Percentiles rank a stretch among this genome's conserved stretches.
These are phyloP conservation scores for Copidosoma floridanum DNA, from an alignment of 1,140 invertebrate species.

Conservation along the genomic window DNA sequence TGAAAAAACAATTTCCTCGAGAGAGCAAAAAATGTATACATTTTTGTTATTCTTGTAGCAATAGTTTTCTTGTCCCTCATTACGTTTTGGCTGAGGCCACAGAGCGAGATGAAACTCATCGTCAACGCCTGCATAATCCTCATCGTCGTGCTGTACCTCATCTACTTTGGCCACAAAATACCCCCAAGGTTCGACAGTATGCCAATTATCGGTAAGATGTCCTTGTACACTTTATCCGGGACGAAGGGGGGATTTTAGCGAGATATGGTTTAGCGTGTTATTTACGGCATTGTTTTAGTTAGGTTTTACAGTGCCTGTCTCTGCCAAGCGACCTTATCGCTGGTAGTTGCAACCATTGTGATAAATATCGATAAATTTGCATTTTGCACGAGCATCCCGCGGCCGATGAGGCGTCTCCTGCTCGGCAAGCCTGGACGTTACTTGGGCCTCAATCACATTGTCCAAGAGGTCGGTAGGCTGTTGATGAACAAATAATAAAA, in stretches of 20 bases:
- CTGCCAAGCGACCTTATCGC: conserved; percentile 61
- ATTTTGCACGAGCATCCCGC: conserved; percentile 58
- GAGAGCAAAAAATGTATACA: background rate
- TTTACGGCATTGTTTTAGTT: conserved; percentile 53
- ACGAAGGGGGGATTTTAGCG: background rate
- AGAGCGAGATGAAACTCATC: conserved; percentile 65
- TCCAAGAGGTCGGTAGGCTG: conserved; percentile 35
- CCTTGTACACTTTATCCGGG: too few species aligned
- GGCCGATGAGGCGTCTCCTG: conserved; percentile 58
- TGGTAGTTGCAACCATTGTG: conserved; percentile 64
- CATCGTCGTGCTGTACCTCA: conserved; percentile 62
- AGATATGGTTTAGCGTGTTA: too few species aligned
- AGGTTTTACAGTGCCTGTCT: conserved; percentile 60
- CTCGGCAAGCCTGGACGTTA: conserved; percentile 57
- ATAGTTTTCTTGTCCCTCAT: conserved; percentile 63
- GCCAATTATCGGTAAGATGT: conserved; percentile 63
- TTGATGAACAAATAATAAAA: too few species aligned
- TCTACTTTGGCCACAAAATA: conserved; percentile 64
- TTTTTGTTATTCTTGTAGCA: conserved; percentile 49
- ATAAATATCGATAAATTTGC: conserved; percentile 59
- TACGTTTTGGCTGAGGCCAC: conserved; percentile 67
- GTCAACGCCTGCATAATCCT: conserved; percentile 62
- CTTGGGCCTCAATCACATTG: conserved; percentile 53
- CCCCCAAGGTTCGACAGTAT: conserved; percentile 61
- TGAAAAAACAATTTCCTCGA: background rate